Evolutionary conservation across 2,113 vertebrate species (phyloP).

Genomic region (Gymnogyps californianus): DNA sequence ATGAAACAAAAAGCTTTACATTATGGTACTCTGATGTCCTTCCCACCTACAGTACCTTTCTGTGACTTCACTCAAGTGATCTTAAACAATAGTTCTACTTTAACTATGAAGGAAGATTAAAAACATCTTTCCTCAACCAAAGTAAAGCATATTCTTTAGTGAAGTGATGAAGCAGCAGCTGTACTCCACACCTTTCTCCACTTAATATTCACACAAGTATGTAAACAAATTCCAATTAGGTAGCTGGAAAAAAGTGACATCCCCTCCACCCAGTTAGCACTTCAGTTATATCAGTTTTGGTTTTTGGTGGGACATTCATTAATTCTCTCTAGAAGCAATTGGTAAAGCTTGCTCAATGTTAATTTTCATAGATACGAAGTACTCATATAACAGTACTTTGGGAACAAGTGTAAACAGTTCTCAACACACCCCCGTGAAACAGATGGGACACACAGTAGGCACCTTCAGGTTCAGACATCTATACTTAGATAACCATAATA

Average conservation of each 20-base stretch:
- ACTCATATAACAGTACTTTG: neutral
- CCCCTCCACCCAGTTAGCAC: neutral
- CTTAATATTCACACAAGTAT: rapidly evolving
- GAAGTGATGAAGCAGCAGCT: neutral
- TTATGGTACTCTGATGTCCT: neutral
- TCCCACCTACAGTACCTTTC: neutral
- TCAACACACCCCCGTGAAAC: neutral
- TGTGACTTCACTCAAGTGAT: neutral
- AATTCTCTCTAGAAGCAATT: neutral
- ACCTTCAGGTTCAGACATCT: neutral
- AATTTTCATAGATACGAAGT: neutral
- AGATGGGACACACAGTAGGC: neutral
- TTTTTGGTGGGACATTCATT: neutral
- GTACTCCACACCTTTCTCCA: neutral
- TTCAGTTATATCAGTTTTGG: neutral
- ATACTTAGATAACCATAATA: neutral
- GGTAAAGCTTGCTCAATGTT: neutral
- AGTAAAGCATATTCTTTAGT: neutral
- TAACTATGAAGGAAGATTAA: neutral
- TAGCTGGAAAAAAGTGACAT: neutral
- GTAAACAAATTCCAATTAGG: neutral
- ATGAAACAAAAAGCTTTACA: neutral
- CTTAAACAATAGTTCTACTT: neutral
- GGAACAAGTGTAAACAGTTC: neutral
- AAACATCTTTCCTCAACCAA: neutral